These are phyloP conservation scores for Ashinkailepas kermadecensis DNA, from an alignment of 2,888 invertebrate species.

Conservation along the genomic window DNA sequence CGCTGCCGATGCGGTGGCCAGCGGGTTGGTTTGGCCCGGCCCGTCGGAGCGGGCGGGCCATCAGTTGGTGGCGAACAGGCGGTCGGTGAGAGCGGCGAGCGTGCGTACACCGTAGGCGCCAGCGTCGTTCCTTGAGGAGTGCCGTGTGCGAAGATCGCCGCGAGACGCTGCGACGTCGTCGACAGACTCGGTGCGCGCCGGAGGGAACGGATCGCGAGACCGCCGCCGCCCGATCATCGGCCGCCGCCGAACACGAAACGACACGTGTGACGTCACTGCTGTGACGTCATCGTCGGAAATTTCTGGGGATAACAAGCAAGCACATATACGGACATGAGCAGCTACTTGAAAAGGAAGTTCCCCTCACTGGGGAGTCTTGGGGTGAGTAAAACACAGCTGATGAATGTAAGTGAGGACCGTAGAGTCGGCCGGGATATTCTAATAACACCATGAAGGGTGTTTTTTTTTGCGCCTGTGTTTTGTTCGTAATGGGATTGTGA, in stretches of 20 bases:
- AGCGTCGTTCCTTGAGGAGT: not conserved
- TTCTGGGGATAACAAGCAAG: not conserved
- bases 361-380: not conserved
- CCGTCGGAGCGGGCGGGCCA: not conserved
- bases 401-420: no score
- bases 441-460: no score
- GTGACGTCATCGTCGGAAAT: not conserved
- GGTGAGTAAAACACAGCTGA: not conserved
- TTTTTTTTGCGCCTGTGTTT: no score
- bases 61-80: slow-evolving; percentile 1
- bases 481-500: no score
- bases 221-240: not conserved
- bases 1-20: not conserved
- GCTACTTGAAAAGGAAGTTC: not conserved
- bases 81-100: not conserved
- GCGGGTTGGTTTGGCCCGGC: not conserved
- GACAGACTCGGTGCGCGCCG: no score
- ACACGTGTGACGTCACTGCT: not conserved
- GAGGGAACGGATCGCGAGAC: no score
- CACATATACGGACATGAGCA: not conserved
- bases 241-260: slow-evolving; percentile 7
- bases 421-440: no score
- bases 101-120: not conserved
- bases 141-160: not conserved
- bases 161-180: not conserved